phyloP scores from a whole-genome alignment of 1,140 invertebrate species.

The Drosophila jambulina region DNA sequence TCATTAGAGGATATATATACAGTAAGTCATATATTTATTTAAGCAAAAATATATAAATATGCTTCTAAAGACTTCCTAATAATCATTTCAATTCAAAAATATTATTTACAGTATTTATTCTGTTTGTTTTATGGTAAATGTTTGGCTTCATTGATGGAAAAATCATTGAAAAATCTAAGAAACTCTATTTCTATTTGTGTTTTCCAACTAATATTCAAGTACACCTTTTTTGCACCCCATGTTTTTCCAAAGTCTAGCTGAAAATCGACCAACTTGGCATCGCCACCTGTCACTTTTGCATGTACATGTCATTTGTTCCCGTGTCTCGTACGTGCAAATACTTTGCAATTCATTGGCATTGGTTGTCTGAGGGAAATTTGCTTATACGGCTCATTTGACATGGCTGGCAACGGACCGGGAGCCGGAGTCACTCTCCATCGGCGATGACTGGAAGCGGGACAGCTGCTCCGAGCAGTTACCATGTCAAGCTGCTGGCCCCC shows the following conservation, averaged over 20 bases:
- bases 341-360: conserved; percentile 61
- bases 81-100: too few species aligned
- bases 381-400: conserved; percentile 62
- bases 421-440: conserved; percentile 9
- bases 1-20: not conserved
- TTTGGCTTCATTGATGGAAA: not conserved
- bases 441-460: conserved; percentile 41
- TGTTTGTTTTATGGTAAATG: not conserved
- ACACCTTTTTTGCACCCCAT: not conserved
- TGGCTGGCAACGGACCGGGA: conserved; percentile 7
- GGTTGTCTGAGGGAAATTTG: conserved; percentile 56
- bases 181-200: not conserved
- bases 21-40: too few species aligned
- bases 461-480: conserved; percentile 47
- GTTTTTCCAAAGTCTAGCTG: conserved; percentile 11
- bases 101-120: not conserved
- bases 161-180: not conserved
- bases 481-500: conserved; percentile 38
- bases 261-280: conserved; percentile 17
- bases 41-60: not conserved
- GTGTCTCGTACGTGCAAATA: conserved; percentile 60
- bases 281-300: conserved; percentile 38
- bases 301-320: conserved; percentile 48
- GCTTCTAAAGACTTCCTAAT: not conserved
- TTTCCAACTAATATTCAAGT: not conserved